phyloP scores from a whole-genome alignment of 2,888 invertebrate species.

The Amiota communis region DNA sequence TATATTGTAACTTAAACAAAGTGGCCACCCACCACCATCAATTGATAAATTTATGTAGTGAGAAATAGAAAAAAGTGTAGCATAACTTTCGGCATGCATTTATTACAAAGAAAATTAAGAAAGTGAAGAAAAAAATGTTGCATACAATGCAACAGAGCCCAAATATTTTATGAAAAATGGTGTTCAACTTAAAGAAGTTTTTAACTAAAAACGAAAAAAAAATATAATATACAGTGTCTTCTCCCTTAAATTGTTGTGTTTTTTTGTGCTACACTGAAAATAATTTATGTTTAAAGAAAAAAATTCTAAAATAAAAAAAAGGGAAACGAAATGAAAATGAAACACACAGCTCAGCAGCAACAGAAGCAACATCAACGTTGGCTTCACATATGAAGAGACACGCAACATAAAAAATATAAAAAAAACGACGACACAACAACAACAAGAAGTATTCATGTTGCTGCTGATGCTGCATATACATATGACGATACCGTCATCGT shows the following conservation, averaged over 20 bases:
- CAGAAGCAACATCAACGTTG: neutral
- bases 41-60: slow-evolving; percentile 4
- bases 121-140: slow-evolving; percentile 40
- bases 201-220: slow-evolving; percentile 28
- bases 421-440: neutral
- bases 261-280: slow-evolving; percentile 10
- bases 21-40: neutral
- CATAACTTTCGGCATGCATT: slow-evolving; percentile 48
- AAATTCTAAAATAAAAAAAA: neutral
- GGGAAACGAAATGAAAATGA: slow-evolving; percentile 6
- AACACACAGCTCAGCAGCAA: neutral
- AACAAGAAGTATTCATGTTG: slow-evolving; percentile 4
- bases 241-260: slow-evolving; percentile 30
- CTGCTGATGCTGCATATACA: slow-evolving; percentile 13
- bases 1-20: slow-evolving; percentile 19
- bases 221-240: slow-evolving; percentile 41
- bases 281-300: slow-evolving; percentile 15
- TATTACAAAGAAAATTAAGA: slow-evolving; percentile 9
- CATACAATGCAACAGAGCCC: slow-evolving; percentile 49
- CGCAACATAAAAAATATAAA: neutral
- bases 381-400: neutral
- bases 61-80: slow-evolving; percentile 44
- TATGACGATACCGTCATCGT: neutral
- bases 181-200: slow-evolving; percentile 17
- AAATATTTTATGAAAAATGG: slow-evolving; percentile 16